A percentile compares a stretch with the other conserved stretches of the same genome.
These are phyloP conservation scores for Callochromis pleurospilus DNA, from an alignment of 2,113 vertebrate species.

Conservation along the genomic window DNA sequence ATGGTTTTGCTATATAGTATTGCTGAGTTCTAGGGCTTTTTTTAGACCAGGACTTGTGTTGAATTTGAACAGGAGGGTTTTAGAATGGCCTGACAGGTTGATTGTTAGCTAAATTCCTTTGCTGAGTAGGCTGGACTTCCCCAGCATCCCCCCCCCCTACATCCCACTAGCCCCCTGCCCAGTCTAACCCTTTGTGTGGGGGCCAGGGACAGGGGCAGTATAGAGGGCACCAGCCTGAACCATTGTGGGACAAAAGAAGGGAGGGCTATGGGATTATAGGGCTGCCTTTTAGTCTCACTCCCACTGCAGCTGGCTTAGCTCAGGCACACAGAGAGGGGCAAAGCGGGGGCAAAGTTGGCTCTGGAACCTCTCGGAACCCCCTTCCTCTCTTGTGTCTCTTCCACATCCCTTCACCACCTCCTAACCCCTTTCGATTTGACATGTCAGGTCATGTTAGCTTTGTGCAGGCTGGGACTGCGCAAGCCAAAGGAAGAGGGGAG, in stretches of 20 bases:
- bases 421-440: conserved; percentile 34
- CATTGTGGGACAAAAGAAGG: conserved; percentile 44
- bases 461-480: conserved; percentile 16
- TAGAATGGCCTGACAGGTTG: conserved; percentile 27
- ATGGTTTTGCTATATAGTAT: neutral
- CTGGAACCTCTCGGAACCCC: conserved; percentile 14
- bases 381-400: neutral
- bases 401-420: conserved; percentile 17
- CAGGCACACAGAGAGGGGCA: conserved; percentile 9
- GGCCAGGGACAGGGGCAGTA: conserved; percentile 47
- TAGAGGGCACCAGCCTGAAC: conserved; percentile 53
- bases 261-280: conserved; percentile 53
- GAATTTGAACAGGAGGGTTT: conserved; percentile 26
- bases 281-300: conserved; percentile 55
- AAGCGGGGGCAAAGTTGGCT: conserved; percentile 10
- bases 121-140: conserved; percentile 49
- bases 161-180: conserved; percentile 23
- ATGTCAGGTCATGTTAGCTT: conserved; percentile 66
- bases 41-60: conserved; percentile 5
- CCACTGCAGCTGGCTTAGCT: conserved; percentile 50
- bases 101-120: conserved; percentile 67
- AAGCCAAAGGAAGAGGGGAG: conserved; percentile 3
- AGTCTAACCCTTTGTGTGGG: conserved; percentile 49
- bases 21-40: conserved; percentile 45
- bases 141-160: neutral